Evolutionary conservation across 2,113 vertebrate genomes (phyloP).

Genomic region (Variabilichromis moorii): DNA sequence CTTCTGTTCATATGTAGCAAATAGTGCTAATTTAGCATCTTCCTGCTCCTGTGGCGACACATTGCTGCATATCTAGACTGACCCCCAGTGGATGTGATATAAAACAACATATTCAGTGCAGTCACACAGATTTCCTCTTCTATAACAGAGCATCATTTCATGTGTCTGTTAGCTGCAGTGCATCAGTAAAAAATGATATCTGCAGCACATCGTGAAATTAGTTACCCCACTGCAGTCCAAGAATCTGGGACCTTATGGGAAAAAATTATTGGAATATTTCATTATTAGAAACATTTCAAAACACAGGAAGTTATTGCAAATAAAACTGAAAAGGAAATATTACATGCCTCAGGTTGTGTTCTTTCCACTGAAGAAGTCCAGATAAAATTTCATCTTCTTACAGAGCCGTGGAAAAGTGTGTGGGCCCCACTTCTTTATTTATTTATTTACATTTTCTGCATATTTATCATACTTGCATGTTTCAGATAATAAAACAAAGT

Average conservation of each 20-base stretch:
- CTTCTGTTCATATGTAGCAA: not conserved
- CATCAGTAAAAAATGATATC: not conserved
- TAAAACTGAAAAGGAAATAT: not conserved
- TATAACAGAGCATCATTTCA: not conserved
- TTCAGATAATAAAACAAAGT: not conserved
- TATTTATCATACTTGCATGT: not conserved
- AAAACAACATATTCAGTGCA: not conserved
- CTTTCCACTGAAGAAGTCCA: not conserved
- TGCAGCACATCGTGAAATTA: not conserved
- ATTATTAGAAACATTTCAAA: not conserved
- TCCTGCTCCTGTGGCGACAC: not conserved
- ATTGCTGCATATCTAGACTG: not conserved
- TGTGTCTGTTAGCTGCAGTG: not conserved
- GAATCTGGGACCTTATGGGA: not conserved
- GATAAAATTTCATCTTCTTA: not conserved
- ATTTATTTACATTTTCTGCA: not conserved
- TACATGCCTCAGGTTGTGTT: not conserved
- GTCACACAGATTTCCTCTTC: not conserved
- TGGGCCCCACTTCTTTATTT: not conserved
- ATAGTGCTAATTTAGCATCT: fast-evolving
- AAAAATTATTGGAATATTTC: not conserved
- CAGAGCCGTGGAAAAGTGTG: not conserved
- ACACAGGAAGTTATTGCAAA: not conserved
- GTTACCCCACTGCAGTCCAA: not conserved
- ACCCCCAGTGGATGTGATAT: constrained; percentile 5